A percentile compares a stretch with the other conserved stretches of the same genome.
phyloP scores from a whole-genome alignment of 2,888 invertebrate species.

The Andrena flavipes region DNA sequence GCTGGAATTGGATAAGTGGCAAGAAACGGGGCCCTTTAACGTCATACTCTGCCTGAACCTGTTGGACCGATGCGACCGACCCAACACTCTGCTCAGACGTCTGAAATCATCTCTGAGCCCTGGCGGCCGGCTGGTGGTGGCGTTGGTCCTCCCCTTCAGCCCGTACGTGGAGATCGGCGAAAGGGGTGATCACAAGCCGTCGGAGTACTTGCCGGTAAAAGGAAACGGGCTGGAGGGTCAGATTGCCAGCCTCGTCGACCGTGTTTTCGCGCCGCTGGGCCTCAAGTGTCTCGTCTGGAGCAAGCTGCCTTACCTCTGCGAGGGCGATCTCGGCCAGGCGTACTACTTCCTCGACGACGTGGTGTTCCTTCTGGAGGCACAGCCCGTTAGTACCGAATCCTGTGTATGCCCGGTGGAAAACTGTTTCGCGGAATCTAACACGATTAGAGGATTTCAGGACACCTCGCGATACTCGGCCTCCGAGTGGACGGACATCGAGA shows the following conservation, averaged over 20 bases:
- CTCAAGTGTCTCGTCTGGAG: slow-evolving; percentile 94
- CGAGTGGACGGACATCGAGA: slow-evolving; percentile 24
- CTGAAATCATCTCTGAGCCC: slow-evolving; percentile 90
- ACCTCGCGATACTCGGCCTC: slow-evolving; percentile 54
- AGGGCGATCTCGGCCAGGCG: slow-evolving; percentile 96
- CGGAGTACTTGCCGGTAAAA: slow-evolving; percentile 89
- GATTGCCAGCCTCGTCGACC: slow-evolving; percentile 88
- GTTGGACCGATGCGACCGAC: slow-evolving; percentile 96
- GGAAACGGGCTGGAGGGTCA: slow-evolving; percentile 92
- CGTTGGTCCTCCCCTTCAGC: slow-evolving; percentile 96
- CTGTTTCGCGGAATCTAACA: slow-evolving; percentile 1
- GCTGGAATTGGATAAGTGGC: slow-evolving; percentile 90
- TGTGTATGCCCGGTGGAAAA: background rate
- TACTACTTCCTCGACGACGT: slow-evolving; percentile 97
- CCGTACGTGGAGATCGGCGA: slow-evolving; percentile 96
- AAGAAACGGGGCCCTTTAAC: slow-evolving; percentile 87
- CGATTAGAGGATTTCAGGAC: slow-evolving; percentile 55
- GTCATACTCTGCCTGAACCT: slow-evolving; percentile 96
- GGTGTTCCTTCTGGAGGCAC: slow-evolving; percentile 91
- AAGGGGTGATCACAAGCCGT: slow-evolving; percentile 89
- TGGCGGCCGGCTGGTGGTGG: slow-evolving; percentile 92
- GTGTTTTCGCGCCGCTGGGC: slow-evolving; percentile 88
- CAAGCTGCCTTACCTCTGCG: slow-evolving; percentile 97
- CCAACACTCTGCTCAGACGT: slow-evolving; percentile 91
- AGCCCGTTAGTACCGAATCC: slow-evolving; percentile 53